Conservation (phyloP, 1,140 invertebrate genomes). For the Phortica variegata region DNA sequence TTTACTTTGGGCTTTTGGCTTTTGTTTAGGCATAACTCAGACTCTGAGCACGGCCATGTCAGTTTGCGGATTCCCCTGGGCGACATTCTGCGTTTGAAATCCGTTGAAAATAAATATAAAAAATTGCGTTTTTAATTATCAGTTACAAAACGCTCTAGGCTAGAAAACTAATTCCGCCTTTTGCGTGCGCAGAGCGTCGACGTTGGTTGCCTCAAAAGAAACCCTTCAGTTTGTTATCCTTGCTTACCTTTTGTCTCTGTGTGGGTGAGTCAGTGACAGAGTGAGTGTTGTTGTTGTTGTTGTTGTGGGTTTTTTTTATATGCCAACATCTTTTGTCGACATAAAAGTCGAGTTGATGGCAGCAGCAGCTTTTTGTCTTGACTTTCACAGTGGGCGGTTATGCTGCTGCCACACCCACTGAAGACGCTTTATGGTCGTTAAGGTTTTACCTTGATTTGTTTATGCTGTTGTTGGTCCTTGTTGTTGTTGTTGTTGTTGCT, state of each 20-base stretch:
- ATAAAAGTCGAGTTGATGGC: too few species aligned
- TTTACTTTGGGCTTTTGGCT: not conserved
- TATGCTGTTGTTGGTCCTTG: too few species aligned
- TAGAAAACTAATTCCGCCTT: constrained; percentile 49
- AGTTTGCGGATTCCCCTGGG: constrained; percentile 30
- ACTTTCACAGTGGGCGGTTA: too few species aligned
- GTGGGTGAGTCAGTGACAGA: not conserved
- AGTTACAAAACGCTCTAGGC: constrained; percentile 35
- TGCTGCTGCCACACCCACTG: too few species aligned
- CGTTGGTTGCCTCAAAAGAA: too few species aligned
- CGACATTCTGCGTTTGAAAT: constrained; percentile 46
- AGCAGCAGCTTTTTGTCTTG: constrained; percentile 1
- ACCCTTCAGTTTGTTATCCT: not conserved
- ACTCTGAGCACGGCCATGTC: not conserved
- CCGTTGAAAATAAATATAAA: constrained; percentile 24
- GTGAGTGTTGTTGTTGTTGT: not conserved
- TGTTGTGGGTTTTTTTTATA: too few species aligned
- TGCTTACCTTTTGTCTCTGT: not conserved
- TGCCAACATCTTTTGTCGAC: too few species aligned
- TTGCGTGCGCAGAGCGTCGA: too few species aligned
- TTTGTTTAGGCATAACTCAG: too few species aligned
- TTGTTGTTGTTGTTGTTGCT: too few species aligned
- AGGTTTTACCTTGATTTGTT: constrained; percentile 4
- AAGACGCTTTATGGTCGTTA: constrained; percentile 12
- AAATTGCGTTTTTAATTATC: constrained; percentile 55